phyloP scores from a whole-genome alignment of 92 coral and sea anemone species.

The Paramuricea clavata region DNA sequence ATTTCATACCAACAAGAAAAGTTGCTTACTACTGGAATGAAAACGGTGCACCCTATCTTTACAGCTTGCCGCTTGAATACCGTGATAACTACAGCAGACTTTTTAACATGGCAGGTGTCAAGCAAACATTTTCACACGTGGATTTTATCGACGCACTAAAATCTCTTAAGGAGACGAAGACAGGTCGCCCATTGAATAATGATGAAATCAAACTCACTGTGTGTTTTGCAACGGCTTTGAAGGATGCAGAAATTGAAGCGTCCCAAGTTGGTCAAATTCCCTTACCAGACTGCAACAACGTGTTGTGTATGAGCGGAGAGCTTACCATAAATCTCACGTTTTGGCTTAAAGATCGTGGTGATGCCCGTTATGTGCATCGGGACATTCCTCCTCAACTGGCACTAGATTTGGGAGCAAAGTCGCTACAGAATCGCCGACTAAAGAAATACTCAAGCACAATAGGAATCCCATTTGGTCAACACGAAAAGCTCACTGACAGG shows the following conservation, averaged over 20 bases:
- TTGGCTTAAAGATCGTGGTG: conserved; percentile 75
- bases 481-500: conserved; percentile 82
- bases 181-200: conserved; percentile 71
- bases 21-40: conserved; percentile 88
- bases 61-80: conserved; percentile 86
- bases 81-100: conserved; percentile 73
- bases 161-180: conserved; percentile 77
- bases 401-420: conserved; percentile 85
- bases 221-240: conserved; percentile 79
- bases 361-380: conserved; percentile 75
- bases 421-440: conserved; percentile 73
- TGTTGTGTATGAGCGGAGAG: conserved; percentile 77
- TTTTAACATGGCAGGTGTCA: conserved; percentile 79
- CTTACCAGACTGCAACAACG: conserved; percentile 79
- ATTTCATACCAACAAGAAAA: conserved; percentile 80
- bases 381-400: conserved; percentile 85
- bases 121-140: conserved; percentile 73
- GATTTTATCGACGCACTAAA: conserved; percentile 84
- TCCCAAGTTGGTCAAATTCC: conserved; percentile 79
- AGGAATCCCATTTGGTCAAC: conserved; percentile 92
- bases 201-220: conserved; percentile 84
- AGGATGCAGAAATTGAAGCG: conserved; percentile 63
- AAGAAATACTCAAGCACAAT: conserved; percentile 79
- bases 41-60: conserved; percentile 87
- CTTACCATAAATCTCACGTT: conserved; percentile 90